Conservation (phyloP, 2,113 vertebrate genomes). For the Physeter macrocephalus region DNA sequence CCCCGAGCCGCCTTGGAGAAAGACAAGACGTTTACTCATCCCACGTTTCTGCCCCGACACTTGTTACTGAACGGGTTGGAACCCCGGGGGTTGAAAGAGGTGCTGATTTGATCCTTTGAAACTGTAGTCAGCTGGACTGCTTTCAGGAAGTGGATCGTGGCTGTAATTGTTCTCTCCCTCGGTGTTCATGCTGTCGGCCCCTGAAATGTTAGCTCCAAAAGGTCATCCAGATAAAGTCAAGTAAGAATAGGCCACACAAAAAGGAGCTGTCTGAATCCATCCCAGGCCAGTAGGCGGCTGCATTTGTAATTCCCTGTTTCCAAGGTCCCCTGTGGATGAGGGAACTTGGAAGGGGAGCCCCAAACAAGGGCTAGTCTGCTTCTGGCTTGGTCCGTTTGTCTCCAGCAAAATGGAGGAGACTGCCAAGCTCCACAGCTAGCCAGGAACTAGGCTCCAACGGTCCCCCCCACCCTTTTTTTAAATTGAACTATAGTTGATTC, state of each 20-base stretch:
- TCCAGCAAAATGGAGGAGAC: not conserved
- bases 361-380: not conserved
- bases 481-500: not conserved
- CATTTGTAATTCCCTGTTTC: not conserved
- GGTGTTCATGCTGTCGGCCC: accelerated
- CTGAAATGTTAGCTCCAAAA: not conserved
- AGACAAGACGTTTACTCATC: not conserved
- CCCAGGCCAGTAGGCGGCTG: not conserved
- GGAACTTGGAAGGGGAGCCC: not conserved
- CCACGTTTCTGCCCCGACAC: not conserved
- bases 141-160: not conserved
- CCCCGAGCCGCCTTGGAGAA: not conserved
- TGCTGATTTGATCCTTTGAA: not conserved
- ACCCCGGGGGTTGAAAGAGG: not conserved
- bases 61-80: not conserved
- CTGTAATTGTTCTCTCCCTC: not conserved
- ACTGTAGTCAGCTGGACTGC: not conserved
- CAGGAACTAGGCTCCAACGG: not conserved
- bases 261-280: not conserved
- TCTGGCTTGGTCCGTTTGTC: not conserved
- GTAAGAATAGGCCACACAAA: not conserved
- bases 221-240: not conserved
- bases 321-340: not conserved
- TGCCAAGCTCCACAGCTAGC: not conserved
- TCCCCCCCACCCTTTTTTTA: not conserved